Percentiles rank a stretch among this genome's conserved stretches.
Conservation (phyloP, 2,797 vertebrate genomes). For the Galaxias olidus region DNA sequence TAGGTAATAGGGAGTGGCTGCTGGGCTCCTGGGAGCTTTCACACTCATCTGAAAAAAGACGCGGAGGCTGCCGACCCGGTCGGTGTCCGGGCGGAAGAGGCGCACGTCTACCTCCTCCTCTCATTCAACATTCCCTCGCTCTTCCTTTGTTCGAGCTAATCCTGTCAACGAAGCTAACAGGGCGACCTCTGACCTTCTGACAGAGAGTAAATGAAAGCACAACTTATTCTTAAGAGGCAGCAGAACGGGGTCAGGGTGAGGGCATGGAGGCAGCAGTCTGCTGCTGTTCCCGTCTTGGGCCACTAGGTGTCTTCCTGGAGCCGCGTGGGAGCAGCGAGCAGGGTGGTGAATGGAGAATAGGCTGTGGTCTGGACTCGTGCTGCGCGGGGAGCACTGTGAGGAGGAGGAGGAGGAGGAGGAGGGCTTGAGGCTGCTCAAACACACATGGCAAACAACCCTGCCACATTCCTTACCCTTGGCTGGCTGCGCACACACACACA, state of each 20-base stretch:
- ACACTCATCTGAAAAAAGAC: no score
- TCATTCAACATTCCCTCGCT: not conserved
- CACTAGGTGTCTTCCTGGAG: conserved; percentile 54
- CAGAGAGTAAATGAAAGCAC: conserved; percentile 43
- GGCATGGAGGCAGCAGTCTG: conserved; percentile 21
- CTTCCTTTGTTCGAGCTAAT: not conserved
- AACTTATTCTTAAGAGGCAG: conserved; percentile 41
- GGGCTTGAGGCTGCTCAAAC: not conserved
- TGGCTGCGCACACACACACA: conserved; percentile 1
- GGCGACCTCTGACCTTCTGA: no score
- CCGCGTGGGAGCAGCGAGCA: conserved; percentile 4
- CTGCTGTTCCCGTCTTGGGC: conserved; percentile 11
- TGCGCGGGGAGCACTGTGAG: conserved; percentile 33
- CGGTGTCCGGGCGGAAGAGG: no score
- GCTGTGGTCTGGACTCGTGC: conserved; percentile 37
- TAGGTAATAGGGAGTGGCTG: conserved; percentile 4
- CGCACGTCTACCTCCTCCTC: no score
- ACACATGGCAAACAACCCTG: conserved; percentile 53
- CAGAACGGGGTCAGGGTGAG: conserved; percentile 45
- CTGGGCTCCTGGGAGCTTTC: not conserved
- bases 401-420: conserved; percentile 34
- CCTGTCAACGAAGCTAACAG: conserved; percentile 14
- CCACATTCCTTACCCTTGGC: conserved; percentile 31
- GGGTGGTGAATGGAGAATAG: conserved; percentile 21
- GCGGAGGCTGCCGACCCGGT: no score